Conservation (phyloP, 1,140 invertebrate species). For the Pachyrhynchus sulphureomaculatus region DNA sequence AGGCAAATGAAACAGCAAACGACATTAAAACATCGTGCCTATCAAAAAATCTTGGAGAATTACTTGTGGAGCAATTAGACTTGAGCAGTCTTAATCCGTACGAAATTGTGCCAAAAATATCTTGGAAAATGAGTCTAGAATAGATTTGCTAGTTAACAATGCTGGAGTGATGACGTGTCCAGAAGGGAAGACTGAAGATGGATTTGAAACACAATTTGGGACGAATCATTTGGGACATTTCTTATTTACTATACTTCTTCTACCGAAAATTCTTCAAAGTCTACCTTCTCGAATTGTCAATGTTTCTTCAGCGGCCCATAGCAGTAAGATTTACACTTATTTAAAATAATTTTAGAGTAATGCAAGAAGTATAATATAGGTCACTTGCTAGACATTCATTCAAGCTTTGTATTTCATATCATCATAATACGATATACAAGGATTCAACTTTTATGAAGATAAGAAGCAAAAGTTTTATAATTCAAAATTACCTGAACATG, state of each 20-base stretch:
- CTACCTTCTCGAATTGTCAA: constrained; percentile 60
- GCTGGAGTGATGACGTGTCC: constrained; percentile 75
- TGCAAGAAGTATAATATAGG: too few relatives aligned
- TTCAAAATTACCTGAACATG: constrained; percentile 25
- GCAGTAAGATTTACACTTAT: constrained; percentile 46
- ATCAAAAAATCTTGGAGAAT: constrained; percentile 56
- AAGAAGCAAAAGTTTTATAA: background rate
- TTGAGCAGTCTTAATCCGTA: constrained; percentile 71
- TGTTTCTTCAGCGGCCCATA: constrained; percentile 62
- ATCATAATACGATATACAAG: too few relatives aligned
- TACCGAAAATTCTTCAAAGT: constrained; percentile 59
- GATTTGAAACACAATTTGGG: too few relatives aligned
- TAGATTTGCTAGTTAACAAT: constrained; percentile 81
- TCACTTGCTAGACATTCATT: too few relatives aligned
- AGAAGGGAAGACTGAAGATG: too few relatives aligned
- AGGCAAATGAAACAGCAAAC: constrained; percentile 46
- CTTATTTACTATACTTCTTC: constrained; percentile 75
- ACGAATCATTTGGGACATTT: too few relatives aligned
- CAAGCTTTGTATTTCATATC: background rate
- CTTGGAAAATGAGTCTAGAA: too few relatives aligned
- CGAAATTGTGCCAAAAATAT: too few relatives aligned
- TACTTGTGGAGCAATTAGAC: constrained; percentile 66
- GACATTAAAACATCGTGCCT: constrained; percentile 54
- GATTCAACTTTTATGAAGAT: too few relatives aligned
- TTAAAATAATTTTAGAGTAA: too few relatives aligned